Base-by-base conservation (phyloP, 2,888 invertebrate species). In the Protodeltote pygarga region DNA sequence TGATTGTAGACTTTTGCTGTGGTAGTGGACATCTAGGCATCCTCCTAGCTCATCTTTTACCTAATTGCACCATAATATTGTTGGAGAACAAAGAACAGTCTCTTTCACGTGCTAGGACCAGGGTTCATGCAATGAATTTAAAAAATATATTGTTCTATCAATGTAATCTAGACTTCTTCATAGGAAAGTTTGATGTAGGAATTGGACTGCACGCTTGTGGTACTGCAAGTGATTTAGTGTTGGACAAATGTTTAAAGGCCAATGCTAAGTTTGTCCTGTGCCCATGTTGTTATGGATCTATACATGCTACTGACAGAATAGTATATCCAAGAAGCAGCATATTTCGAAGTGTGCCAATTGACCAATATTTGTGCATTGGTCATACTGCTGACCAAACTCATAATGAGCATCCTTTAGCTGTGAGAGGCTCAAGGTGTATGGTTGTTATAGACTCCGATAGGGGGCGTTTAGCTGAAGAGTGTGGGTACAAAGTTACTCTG, bases 321-420 rank as follows among this genome's bases (percentile, higher is more conserved):
- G 89, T 90, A 0, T 98, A 98, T 85, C 98, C 98, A 0, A 92
- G 97, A 58, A 98, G 98, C 82, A 75, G 79, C n/a, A 79, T 79
- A 24, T 95, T 95, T 67, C 88, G 83, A 14, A 63, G 76, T 24
- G 75, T 93, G 2, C 80, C 92, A 1, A 66, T 88, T 41, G 91
- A 94, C 53, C 95, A 97, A 71, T 98, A 96, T 83, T 88, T 97
- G 52, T 94, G 95, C 51, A 93, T 98, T 46, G 96, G 97, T 1
- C 98, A 98, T 87, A 95, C 97, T 4, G 97, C 98, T 0, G 98
- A 98, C 85, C 98, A 98, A 85, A 97, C 97, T 0, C 97, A 98
- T 77, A 92, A 90, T n/a, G 92, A 94, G 27, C 95, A 95, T 77
- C 92, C 91, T 0, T 94, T 96, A 71, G 95, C 95, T 2, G 87